phyloP scores from a whole-genome alignment of 1,140 invertebrate genomes.

The Drosophila triauraria region DNA sequence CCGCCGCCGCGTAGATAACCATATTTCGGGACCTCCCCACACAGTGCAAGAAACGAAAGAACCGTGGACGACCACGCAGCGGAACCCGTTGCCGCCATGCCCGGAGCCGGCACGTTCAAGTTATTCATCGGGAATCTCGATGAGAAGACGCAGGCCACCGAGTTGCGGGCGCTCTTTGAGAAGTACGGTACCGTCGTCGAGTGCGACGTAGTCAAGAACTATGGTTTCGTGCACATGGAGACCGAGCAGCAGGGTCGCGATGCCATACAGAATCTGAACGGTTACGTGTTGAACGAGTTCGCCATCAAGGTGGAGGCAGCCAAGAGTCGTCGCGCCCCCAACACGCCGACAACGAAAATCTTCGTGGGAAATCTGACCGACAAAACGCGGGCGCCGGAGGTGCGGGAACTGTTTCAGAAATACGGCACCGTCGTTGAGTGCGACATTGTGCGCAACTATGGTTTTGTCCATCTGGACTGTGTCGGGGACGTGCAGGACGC shows the following conservation, averaged over 20 bases:
- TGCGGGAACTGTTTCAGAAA: slow-evolving; percentile 94
- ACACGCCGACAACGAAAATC: slow-evolving; percentile 94
- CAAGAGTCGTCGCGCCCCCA: slow-evolving; percentile 93
- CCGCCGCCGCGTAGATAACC: slow-evolving; percentile 53
- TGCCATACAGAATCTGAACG: slow-evolving; percentile 96
- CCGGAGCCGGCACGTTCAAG: slow-evolving; percentile 96
- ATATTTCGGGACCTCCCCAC: slow-evolving; percentile 45
- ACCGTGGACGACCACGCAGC: slow-evolving; percentile 79
- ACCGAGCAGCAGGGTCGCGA: slow-evolving; percentile 95
- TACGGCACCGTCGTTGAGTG: slow-evolving; percentile 95
- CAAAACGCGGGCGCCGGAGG: slow-evolving; percentile 94
- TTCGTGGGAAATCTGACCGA: slow-evolving; percentile 96
- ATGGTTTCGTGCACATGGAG: slow-evolving; percentile 99
- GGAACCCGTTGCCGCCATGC: slow-evolving; percentile 87
- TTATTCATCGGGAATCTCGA: slow-evolving; percentile 98
- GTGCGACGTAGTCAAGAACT: slow-evolving; percentile 98
- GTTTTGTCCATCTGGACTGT: slow-evolving; percentile 95
- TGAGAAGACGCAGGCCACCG: slow-evolving; percentile 93
- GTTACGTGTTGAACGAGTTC: slow-evolving; percentile 93
- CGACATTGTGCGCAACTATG: slow-evolving; percentile 96
- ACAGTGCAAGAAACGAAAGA: slow-evolving; percentile 57
- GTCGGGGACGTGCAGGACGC: slow-evolving; percentile 93
- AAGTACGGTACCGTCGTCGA: slow-evolving; percentile 98
- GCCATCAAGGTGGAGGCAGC: slow-evolving; percentile 96
- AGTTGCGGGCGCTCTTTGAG: slow-evolving; percentile 95